These are phyloP conservation scores for Brachyistius frenatus DNA, from an alignment of 2,113 vertebrate genomes.

Conservation along the genomic window DNA sequence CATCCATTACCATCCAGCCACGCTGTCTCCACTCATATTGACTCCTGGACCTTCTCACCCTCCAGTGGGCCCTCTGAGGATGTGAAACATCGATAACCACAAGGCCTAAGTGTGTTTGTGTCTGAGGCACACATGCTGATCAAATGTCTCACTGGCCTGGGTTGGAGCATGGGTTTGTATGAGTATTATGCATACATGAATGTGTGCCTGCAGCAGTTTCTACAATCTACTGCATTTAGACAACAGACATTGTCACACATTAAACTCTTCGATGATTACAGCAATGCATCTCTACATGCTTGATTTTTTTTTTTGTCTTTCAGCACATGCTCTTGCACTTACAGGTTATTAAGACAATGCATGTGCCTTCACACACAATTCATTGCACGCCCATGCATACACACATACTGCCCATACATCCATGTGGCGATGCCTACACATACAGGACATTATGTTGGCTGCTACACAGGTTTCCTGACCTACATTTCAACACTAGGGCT, in stretches of 20 bases:
- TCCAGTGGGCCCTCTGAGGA: constrained; percentile 49
- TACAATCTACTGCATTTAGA: constrained; percentile 12
- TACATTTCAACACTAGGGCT: constrained; percentile 70
- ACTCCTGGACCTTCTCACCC: constrained; percentile 56
- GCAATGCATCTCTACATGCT: background rate
- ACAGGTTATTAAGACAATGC: constrained; percentile 31
- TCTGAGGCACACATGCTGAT: constrained; percentile 7
- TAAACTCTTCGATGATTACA: background rate
- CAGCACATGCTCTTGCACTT: constrained; percentile 22
- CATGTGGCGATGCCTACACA: background rate
- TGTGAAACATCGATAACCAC: constrained; percentile 61
- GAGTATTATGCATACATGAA: constrained; percentile 21
- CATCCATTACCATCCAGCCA: constrained; percentile 66
- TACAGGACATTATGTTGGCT: constrained; percentile 48
- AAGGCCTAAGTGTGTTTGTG: constrained; percentile 21
- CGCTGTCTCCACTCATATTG: constrained; percentile 68
- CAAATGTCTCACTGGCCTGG: background rate
- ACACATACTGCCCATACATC: background rate
- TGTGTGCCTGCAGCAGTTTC: constrained; percentile 36
- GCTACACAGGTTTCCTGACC: constrained; percentile 70
- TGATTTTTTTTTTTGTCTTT: background rate
- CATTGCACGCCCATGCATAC: background rate
- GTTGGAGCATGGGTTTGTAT: constrained; percentile 15
- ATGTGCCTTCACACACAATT: background rate
- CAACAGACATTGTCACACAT: constrained; percentile 22